A percentile compares a stretch with the other conserved stretches of the same genome.
These are phyloP conservation scores for Lineus longissimus DNA, from an alignment of 1,140 invertebrate species.

Conservation along the genomic window DNA sequence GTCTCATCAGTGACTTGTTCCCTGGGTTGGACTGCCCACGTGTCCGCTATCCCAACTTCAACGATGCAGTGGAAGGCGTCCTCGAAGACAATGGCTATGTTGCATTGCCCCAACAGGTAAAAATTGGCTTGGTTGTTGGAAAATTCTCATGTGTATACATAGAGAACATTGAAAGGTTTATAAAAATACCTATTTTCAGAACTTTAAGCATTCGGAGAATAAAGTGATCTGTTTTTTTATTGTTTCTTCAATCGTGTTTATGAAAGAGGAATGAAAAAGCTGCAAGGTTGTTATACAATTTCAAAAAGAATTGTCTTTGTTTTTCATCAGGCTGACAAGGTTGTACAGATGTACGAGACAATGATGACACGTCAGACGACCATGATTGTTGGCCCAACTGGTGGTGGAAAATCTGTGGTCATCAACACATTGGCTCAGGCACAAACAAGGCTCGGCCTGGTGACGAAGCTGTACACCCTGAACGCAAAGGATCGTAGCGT, in stretches of 20 bases:
- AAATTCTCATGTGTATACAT: too few species aligned
- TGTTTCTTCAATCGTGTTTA: too few species aligned
- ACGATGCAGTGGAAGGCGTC: slow-evolving; percentile 68
- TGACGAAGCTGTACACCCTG: slow-evolving; percentile 72
- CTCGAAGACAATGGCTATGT: slow-evolving; percentile 67
- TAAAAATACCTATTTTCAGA: too few species aligned
- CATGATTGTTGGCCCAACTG: slow-evolving; percentile 87
- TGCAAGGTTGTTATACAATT: too few species aligned
- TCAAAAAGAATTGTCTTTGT: too few species aligned
- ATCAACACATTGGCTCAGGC: slow-evolving; percentile 75
- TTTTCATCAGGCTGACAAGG: slow-evolving; percentile 70
- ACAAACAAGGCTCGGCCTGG: slow-evolving; percentile 69
- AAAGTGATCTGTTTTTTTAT: too few species aligned
- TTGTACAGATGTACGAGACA: slow-evolving; percentile 85
- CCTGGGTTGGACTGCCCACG: slow-evolving; percentile 81
- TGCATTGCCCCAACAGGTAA: slow-evolving; percentile 72
- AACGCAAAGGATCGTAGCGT: slow-evolving; percentile 81
- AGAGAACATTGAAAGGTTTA: too few species aligned
- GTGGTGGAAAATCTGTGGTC: slow-evolving; percentile 83
- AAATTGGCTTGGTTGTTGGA: slow-evolving; percentile 14
- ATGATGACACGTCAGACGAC: slow-evolving; percentile 89
- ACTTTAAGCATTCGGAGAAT: too few species aligned
- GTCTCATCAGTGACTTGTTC: slow-evolving; percentile 82
- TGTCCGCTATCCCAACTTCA: slow-evolving; percentile 79
- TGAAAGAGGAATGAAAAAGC: too few species aligned